phyloP scores from a whole-genome alignment of 1,140 invertebrate genomes.

The Notospermus geniculatus region DNA sequence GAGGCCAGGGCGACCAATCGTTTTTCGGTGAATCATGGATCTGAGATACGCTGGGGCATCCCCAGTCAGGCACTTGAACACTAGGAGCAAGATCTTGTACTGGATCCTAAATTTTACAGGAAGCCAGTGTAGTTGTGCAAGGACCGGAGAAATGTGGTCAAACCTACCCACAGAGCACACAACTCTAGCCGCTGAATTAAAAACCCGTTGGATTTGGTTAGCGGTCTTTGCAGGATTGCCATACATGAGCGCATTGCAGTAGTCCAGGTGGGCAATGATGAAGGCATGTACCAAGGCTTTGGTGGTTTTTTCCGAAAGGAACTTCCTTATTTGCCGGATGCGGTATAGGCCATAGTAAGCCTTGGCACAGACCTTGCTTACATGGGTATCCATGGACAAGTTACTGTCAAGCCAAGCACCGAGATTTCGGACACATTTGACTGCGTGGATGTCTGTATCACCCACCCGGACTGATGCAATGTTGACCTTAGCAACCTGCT shows the following conservation, averaged over 20 bases:
- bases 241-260: neutral
- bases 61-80: neutral
- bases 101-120: constrained; percentile 1
- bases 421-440: neutral
- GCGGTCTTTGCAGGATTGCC: neutral
- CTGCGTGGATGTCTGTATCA: too few species aligned
- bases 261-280: constrained; percentile 2
- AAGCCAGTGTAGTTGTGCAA: neutral
- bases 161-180: neutral
- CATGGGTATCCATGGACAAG: neutral
- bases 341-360: neutral
- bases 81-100: constrained; percentile 1
- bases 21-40: too few species aligned
- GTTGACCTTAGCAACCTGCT: too few species aligned
- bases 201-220: neutral
- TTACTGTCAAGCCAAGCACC: neutral
- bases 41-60: neutral
- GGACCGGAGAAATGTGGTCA: neutral
- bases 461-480: too few species aligned
- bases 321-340: neutral
- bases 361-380: neutral
- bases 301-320: neutral
- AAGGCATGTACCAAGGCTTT: constrained; percentile 7
- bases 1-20: too few species aligned
- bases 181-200: neutral